phyloP scores from a whole-genome alignment of 2,888 invertebrate species.

The Emmelina monodactyla region DNA sequence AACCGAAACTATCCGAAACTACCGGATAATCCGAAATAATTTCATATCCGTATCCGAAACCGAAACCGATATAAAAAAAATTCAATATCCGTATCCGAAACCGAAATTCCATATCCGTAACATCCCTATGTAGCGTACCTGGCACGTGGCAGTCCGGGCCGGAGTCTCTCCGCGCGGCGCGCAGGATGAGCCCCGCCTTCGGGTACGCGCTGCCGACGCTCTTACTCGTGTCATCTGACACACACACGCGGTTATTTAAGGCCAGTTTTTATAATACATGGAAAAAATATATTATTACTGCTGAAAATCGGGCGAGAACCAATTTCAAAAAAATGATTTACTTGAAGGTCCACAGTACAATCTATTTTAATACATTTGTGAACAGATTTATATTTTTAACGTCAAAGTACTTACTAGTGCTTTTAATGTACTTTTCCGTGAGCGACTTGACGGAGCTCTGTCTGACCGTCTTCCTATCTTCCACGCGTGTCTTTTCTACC shows the following conservation, averaged over 20 bases:
- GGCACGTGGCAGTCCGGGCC: neutral
- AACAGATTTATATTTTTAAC: neutral
- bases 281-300: too few relatives aligned
- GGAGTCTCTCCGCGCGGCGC: slow-evolving; percentile 34
- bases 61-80: too few relatives aligned
- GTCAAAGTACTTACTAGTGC: slow-evolving; percentile 54
- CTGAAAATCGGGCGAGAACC: too few relatives aligned
- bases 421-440: slow-evolving; percentile 81
- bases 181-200: slow-evolving; percentile 77
- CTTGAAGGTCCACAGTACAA: neutral
- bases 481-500: slow-evolving; percentile 29
- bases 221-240: slow-evolving; percentile 61
- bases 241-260: neutral
- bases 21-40: too few relatives aligned
- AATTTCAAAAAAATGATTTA: neutral
- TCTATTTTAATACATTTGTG: neutral
- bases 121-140: too few relatives aligned
- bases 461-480: slow-evolving; percentile 60
- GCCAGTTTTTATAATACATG: too few relatives aligned
- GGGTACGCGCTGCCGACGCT: slow-evolving; percentile 69
- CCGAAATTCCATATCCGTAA: too few relatives aligned
- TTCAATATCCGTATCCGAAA: too few relatives aligned
- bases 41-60: too few relatives aligned
- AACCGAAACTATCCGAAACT: too few relatives aligned
- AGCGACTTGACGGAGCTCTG: slow-evolving; percentile 79